These are phyloP conservation scores for Glaucomys volans DNA, from an alignment of 2,113 vertebrate species.

Conservation along the genomic window DNA sequence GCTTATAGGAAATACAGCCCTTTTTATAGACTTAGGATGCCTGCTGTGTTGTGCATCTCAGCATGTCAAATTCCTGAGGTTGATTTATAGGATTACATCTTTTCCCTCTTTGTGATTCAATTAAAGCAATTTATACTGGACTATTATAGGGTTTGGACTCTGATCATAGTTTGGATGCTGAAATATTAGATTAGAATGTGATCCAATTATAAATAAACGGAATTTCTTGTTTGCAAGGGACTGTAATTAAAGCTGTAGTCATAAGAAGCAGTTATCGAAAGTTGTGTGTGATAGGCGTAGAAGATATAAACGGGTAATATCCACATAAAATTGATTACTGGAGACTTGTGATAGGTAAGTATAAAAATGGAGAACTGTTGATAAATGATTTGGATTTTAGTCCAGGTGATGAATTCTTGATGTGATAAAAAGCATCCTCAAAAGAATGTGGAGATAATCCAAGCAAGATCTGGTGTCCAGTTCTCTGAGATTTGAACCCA, in stretches of 20 bases:
- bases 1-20: slow-evolving; percentile 41
- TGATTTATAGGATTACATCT: slow-evolving; percentile 59
- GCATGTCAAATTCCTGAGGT: slow-evolving; percentile 58
- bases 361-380: neutral
- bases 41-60: slow-evolving; percentile 69
- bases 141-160: slow-evolving; percentile 48
- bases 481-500: neutral
- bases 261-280: slow-evolving; percentile 64
- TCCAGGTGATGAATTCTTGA: neutral
- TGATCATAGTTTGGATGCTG: slow-evolving; percentile 67
- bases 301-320: neutral
- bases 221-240: slow-evolving; percentile 64
- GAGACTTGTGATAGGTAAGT: neutral
- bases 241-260: slow-evolving; percentile 71
- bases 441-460: neutral
- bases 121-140: slow-evolving; percentile 70
- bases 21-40: slow-evolving; percentile 55
- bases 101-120: slow-evolving; percentile 77
- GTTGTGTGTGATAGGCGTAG: neutral
- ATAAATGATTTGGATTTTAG: slow-evolving; percentile 12
- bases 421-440: neutral
- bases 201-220: slow-evolving; percentile 77
- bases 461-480: neutral
- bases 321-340: neutral
- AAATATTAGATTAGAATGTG: slow-evolving; percentile 67